phyloP scores from a whole-genome alignment of 2,888 invertebrate species.

The Cephus spinipes region DNA sequence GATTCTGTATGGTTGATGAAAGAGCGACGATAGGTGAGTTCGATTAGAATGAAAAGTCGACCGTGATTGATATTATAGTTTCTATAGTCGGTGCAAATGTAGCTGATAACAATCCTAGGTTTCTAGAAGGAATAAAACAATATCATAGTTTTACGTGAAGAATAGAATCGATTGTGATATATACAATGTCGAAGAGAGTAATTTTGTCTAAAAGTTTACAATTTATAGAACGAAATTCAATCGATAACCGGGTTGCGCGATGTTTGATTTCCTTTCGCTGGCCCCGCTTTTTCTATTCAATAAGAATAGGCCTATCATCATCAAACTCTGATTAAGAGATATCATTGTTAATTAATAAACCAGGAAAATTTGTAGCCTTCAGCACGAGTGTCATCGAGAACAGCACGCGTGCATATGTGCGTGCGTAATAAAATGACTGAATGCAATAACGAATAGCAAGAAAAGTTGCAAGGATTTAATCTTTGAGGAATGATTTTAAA shows the following conservation, averaged over 20 bases:
- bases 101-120: no score
- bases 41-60: no score
- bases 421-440: neutral
- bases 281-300: no score
- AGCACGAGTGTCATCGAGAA: neutral
- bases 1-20: no score
- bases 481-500: neutral
- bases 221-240: slow-evolving; percentile 23
- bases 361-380: neutral
- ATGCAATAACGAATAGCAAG: neutral
- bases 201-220: slow-evolving; percentile 49
- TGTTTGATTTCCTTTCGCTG: no score
- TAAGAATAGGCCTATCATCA: no score
- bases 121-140: neutral
- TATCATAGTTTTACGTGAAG: slow-evolving; percentile 9
- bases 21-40: no score
- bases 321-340: no score
- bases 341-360: no score
- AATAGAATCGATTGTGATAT: slow-evolving; percentile 33
- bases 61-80: no score
- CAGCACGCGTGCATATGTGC: neutral
- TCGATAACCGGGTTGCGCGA: no score
- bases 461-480: neutral
- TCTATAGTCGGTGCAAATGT: no score
- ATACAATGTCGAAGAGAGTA: slow-evolving; percentile 22